Evolutionary conservation across 2,797 vertebrate genomes (phyloP).

Genomic region (Gouania willdenowi): DNA sequence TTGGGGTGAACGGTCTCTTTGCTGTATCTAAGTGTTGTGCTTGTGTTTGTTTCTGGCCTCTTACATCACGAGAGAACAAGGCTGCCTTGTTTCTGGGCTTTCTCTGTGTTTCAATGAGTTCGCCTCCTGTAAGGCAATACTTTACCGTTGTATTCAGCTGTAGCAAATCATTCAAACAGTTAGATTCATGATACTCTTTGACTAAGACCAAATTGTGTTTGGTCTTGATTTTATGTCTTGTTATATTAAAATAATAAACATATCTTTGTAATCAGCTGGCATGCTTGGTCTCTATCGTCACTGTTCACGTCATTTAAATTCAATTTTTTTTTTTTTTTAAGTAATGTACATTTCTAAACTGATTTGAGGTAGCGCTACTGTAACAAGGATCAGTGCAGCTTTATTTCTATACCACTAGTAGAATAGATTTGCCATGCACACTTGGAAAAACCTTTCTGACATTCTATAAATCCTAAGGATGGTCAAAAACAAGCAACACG

Average conservation of each 20-base stretch:
- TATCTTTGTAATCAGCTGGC: slow-evolving; percentile 32
- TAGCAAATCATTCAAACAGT: slow-evolving; percentile 64
- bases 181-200: slow-evolving; percentile 58
- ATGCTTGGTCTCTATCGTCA: slow-evolving; percentile 17
- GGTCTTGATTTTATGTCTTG: slow-evolving; percentile 69
- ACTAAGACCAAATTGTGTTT: slow-evolving; percentile 75
- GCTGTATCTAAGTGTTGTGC: slow-evolving; percentile 16
- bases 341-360: background rate
- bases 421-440: too few species aligned
- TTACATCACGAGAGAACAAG: slow-evolving; percentile 45
- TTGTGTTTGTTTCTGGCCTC: slow-evolving; percentile 17
- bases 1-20: slow-evolving; percentile 32
- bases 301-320: background rate
- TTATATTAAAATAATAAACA: slow-evolving; percentile 74
- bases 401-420: too few species aligned
- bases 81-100: slow-evolving; percentile 57
- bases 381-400: too few species aligned
- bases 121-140: slow-evolving; percentile 41
- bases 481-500: too few species aligned
- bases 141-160: slow-evolving; percentile 56
- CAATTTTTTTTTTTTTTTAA: background rate
- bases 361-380: too few species aligned
- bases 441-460: too few species aligned
- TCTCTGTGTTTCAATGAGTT: slow-evolving; percentile 68
- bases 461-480: too few species aligned